A percentile compares a stretch with the other conserved stretches of the same genome.
Conservation (phyloP, 92 coral and sea anemone species). For the Porites lobata region DNA sequence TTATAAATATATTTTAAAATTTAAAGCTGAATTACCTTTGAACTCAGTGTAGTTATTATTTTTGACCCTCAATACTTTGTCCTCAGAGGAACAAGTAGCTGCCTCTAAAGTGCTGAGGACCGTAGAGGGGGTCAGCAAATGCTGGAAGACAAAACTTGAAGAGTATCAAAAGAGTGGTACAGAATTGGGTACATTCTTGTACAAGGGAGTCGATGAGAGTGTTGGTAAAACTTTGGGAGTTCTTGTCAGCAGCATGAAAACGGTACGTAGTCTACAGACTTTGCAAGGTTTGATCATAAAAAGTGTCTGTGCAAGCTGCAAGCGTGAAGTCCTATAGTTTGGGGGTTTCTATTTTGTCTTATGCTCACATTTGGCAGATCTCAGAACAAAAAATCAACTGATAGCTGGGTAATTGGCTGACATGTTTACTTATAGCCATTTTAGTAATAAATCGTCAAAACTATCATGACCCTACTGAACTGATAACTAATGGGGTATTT, state of each 20-base stretch:
- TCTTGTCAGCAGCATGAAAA: constrained; percentile 38
- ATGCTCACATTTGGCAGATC: no score
- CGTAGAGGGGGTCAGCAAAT: constrained; percentile 20
- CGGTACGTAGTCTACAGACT: constrained; percentile 18
- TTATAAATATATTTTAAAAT: no score
- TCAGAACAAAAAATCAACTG: no score
- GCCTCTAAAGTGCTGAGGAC: constrained; percentile 15
- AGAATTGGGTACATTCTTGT: constrained; percentile 37
- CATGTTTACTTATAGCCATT: no score
- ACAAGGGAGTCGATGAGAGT: constrained; percentile 3
- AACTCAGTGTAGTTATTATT: not conserved
- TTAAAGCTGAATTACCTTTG: no score
- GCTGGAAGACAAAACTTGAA: constrained; percentile 40
- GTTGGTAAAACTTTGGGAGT: constrained; percentile 30
- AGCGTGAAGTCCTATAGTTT: no score
- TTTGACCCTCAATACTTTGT: not conserved
- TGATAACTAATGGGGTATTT: no score
- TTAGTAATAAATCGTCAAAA: no score
- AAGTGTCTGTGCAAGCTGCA: not conserved
- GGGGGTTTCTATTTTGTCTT: no score
- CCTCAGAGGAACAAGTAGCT: constrained; percentile 8
- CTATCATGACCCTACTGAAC: no score
- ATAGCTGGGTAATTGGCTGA: no score
- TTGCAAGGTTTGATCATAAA: not conserved
- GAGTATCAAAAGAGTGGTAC: constrained; percentile 12